phyloP scores from a whole-genome alignment of 2,888 invertebrate species.

The Leptura quadrifasciata region DNA sequence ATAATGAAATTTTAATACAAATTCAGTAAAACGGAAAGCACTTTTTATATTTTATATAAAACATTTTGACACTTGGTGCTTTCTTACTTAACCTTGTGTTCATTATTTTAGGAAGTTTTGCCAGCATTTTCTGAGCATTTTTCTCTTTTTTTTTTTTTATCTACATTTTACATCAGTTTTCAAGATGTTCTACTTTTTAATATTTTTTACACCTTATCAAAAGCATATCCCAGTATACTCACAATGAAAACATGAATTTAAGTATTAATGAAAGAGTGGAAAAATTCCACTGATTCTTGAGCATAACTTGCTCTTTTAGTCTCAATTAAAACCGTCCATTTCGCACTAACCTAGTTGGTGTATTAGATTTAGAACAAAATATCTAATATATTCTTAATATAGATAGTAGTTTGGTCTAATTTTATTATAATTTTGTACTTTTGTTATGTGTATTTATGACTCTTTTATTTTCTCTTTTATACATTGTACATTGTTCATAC shows the following conservation, averaged over 20 bases:
- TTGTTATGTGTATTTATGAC: conserved; percentile 44
- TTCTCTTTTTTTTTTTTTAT: not conserved
- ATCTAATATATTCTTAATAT: conserved; percentile 59
- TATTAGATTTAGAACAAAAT: conserved; percentile 61
- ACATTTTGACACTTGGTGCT: conserved; percentile 32
- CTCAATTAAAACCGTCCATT: conserved; percentile 71
- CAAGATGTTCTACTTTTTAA: not conserved
- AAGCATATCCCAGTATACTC: conserved; percentile 41
- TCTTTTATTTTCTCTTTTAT: conserved; percentile 39
- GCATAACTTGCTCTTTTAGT: conserved; percentile 62
- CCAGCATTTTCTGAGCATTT: conserved; percentile 21
- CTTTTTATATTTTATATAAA: conserved; percentile 20
- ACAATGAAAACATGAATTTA: conserved; percentile 20
- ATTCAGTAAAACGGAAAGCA: conserved; percentile 12
- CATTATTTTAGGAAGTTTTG: conserved; percentile 46
- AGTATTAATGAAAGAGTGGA: conserved; percentile 15
- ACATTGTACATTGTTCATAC: conserved; percentile 32
- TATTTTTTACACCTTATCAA: conserved; percentile 35
- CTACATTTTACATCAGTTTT: conserved; percentile 1
- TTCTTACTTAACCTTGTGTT: conserved; percentile 56
- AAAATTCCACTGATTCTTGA: conserved; percentile 22
- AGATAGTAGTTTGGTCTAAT: conserved; percentile 43
- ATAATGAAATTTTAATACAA: conserved; percentile 33
- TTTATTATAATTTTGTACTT: conserved; percentile 43
- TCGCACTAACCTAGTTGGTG: conserved; percentile 67